phyloP scores from a whole-genome alignment of 2,888 invertebrate species.

The Temnothorax rugatulus region DNA sequence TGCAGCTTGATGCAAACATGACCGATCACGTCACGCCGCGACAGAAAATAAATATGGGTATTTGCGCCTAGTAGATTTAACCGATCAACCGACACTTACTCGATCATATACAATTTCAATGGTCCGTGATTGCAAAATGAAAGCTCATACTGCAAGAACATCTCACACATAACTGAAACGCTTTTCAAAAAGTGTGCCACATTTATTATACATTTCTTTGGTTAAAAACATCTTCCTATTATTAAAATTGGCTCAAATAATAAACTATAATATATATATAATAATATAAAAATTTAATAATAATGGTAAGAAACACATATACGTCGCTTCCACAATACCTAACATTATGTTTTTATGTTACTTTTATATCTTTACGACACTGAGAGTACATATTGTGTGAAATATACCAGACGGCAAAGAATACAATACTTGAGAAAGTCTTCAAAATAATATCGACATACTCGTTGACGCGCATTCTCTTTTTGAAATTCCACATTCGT shows the following conservation, averaged over 20 bases:
- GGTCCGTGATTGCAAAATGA: neutral
- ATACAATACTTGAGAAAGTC: neutral
- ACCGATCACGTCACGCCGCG: slow-evolving; percentile 17
- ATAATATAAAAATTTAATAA: neutral
- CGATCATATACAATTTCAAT: slow-evolving; percentile 15
- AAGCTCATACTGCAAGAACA: neutral
- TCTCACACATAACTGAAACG: neutral
- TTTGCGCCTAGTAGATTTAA: slow-evolving; percentile 14
- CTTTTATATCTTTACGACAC: neutral
- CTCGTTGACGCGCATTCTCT: neutral
- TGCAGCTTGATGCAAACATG: slow-evolving; percentile 31
- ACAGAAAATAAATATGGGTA: slow-evolving; percentile 30
- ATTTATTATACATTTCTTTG: neutral
- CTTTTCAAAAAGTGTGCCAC: neutral
- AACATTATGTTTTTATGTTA: neutral
- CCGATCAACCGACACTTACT: neutral
- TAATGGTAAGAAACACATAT: neutral
- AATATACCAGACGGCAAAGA: neutral
- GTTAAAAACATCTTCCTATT: neutral
- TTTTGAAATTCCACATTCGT: neutral
- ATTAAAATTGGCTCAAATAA: neutral
- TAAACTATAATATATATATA: neutral
- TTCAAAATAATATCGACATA: neutral
- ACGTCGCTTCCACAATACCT: no score
- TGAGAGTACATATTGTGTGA: neutral